Conservation (phyloP, 2,888 invertebrate species). For the Cephus nigrinus region DNA sequence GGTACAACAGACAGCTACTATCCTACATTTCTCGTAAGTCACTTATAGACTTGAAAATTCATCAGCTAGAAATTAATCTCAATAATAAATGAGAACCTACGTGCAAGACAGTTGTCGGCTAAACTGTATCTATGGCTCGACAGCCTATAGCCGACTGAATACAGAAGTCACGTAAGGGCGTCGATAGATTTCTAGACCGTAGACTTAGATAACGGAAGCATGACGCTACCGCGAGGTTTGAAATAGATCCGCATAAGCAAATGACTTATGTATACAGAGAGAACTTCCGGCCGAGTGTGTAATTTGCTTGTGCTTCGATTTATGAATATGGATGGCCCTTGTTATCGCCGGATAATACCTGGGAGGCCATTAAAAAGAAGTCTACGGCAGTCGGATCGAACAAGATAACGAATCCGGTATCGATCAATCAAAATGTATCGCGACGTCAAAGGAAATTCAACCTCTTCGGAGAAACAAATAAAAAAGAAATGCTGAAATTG, state of each 20-base stretch:
- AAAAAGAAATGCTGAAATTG: neutral
- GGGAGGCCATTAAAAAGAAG: slow-evolving; percentile 7
- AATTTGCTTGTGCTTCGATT: slow-evolving; percentile 18
- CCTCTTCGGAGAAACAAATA: neutral
- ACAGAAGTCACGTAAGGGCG: neutral
- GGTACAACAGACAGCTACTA: neutral
- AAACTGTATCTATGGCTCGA: neutral
- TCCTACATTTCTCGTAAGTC: neutral
- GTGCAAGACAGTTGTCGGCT: neutral
- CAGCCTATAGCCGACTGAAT: neutral
- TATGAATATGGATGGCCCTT: slow-evolving; percentile 21
- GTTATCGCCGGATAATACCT: neutral
- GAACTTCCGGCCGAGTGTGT: slow-evolving; percentile 3
- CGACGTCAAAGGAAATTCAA: neutral
- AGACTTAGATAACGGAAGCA: neutral
- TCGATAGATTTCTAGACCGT: neutral
- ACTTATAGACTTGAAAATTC: neutral
- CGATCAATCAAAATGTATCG: neutral
- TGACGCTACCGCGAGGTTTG: neutral
- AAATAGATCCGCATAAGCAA: slow-evolving; percentile 18
- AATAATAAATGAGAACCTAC: neutral
- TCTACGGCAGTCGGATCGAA: neutral
- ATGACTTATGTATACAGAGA: slow-evolving; percentile 4
- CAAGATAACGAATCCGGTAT: neutral
- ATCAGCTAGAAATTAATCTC: neutral